Base-by-base conservation (phyloP, 2,797 vertebrate genomes). In the Etheostoma perlongum region DNA sequence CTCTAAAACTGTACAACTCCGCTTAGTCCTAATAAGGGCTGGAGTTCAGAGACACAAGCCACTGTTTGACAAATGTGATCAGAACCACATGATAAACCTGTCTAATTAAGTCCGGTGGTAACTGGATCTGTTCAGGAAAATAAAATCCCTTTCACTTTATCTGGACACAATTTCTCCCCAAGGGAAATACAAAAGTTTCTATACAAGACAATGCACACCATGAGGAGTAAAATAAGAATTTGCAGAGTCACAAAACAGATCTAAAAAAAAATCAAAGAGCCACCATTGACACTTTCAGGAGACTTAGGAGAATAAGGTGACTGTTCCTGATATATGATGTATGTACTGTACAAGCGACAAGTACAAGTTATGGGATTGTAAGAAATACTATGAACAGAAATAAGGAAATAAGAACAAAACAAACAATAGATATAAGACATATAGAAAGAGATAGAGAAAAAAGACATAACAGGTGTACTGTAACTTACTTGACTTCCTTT, bases 41-140 rank as follows among this genome's bases (percentile, higher is more conserved):
- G 0, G 6, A 53, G 71, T 79, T 77, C 63, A 72, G n/a, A 61
- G 82, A 72, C 51, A 54, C 5, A 27, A 65, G 49, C 40, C 33
- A 4, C 48, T 73, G 62, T 67, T 71, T 61, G 55, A 74, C 71
- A 76, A 84, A 79, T 61, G 46, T 72, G 80, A 89, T 85, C 74
- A 46, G 19, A 69, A 55, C 33, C 64, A 18, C 23, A 74, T 0
- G 70, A 83, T 78, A 81, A 81, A 72, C 19, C 23, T 21, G 30
- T 6, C 27, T 78, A 84, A 88, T 87, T 85, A 78, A 62, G 54
- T 48, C 82, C 15, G 25, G 18, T 8, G 44, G 68, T 49, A 52
- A 68, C 44, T 10, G 25, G 8, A 67, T 67, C 55, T 61, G 67
- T 60, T 40, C 27, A 18, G 47, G 27, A 12, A 78, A 55, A 78